These are phyloP conservation scores for Drosophila burlai DNA, from an alignment of 1,140 invertebrate genomes.

Conservation along the genomic window DNA sequence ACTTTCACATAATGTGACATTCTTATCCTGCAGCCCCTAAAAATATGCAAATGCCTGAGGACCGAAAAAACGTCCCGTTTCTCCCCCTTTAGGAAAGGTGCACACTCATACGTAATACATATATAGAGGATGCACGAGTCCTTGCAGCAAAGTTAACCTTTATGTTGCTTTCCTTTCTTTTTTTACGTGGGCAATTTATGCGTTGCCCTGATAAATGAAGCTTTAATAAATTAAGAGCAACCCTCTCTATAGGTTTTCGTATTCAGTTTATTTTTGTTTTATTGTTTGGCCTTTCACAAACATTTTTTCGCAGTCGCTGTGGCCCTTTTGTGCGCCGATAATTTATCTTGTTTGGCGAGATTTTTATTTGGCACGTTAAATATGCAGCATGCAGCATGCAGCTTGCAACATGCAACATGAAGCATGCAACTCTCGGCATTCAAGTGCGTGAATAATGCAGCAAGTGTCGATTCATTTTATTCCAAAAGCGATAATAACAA, in stretches of 20 bases:
- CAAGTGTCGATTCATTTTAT: conserved; percentile 69
- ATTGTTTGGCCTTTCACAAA: conserved; percentile 44
- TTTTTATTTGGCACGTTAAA: conserved; percentile 78
- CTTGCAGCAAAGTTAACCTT: conserved; percentile 46
- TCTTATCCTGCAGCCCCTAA: conserved; percentile 17
- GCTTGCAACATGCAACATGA: conserved; percentile 39
- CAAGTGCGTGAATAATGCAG: conserved; percentile 78
- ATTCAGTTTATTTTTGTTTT: conserved; percentile 45
- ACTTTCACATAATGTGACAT: conserved; percentile 11
- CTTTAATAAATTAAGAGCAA: conserved; percentile 82
- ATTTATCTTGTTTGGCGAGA: conserved; percentile 83
- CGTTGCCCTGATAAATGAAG: conserved; percentile 70
- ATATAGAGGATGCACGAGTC: conserved; percentile 32
- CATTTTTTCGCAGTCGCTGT: conserved; percentile 28
- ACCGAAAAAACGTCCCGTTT: conserved; percentile 5
- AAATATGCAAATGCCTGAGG: conserved; percentile 40
- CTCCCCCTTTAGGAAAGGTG: neutral
- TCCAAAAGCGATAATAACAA: conserved; percentile 80
- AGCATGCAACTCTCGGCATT: conserved; percentile 28
- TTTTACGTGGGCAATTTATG: conserved; percentile 64
- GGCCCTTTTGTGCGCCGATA: conserved; percentile 63
- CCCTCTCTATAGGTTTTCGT: conserved; percentile 46
- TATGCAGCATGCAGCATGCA: conserved; percentile 64
- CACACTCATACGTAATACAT: neutral
- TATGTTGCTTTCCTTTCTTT: conserved; percentile 15